Conservation (phyloP, 2,888 invertebrate genomes). For the Neoascia interrupta region DNA sequence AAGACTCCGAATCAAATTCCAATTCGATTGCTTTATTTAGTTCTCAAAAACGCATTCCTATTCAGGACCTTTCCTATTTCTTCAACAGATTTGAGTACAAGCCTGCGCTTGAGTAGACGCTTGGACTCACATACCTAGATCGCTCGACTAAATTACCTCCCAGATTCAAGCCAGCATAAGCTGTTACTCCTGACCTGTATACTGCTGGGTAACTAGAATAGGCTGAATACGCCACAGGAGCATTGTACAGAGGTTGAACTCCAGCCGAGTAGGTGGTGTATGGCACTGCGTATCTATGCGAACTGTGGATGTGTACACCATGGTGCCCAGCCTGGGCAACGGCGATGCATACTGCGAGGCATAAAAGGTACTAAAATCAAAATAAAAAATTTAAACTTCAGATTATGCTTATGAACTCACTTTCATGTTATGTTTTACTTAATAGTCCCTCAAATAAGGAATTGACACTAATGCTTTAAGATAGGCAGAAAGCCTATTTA, state of each 20-base stretch:
- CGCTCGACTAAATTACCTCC: too few relatives aligned
- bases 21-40: conserved; percentile 25
- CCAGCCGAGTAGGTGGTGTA: conserved; percentile 47
- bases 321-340: conserved; percentile 47
- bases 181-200: conserved; percentile 22
- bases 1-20: not conserved
- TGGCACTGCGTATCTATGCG: conserved; percentile 21
- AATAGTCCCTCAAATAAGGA: not conserved
- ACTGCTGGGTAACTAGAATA: conserved; percentile 22
- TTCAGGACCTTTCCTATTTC: too few relatives aligned
- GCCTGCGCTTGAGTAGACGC: conserved; percentile 16
- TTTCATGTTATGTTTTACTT: conserved; percentile 24
- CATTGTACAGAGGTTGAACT: conserved; percentile 27
- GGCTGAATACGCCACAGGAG: conserved; percentile 43
- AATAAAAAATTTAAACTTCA: not conserved
- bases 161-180: too few relatives aligned
- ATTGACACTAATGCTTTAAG: conserved; percentile 24
- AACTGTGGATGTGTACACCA: conserved; percentile 30
- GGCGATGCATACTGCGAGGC: conserved; percentile 50
- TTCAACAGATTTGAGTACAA: conserved; percentile 24
- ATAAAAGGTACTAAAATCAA: conserved; percentile 50
- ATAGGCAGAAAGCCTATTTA: too few relatives aligned
- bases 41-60: not conserved
- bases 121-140: too few relatives aligned
- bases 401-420: not conserved